Base-by-base conservation (phyloP, 2,888 invertebrate species). In the Galeruca laticollis region DNA sequence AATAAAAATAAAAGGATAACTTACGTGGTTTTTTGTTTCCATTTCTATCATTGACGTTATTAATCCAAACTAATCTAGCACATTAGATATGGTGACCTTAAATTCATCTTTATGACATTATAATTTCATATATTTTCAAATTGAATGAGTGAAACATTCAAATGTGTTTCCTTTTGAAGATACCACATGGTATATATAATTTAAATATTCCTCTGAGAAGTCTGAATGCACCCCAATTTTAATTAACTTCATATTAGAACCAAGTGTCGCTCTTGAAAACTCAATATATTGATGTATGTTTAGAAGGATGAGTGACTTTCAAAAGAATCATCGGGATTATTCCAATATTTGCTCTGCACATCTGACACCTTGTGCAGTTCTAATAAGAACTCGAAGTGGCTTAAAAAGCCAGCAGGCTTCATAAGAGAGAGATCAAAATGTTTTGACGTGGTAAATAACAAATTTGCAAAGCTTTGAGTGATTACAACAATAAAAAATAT, bases 281-380 rank as follows among this genome's bases (percentile, higher is more conserved):
- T 82, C 83, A 83, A 84, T 84, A 84, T 84, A 84, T 84, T 83
- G 83, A 83, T 83, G 79, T 80, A 78, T 75, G 72, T 72, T 71
- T 71, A 63, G 75, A 79, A 77, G 77, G 78, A 73, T 76, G 71
- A 78, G 76, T 79, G 80, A 75, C 75, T 75, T 78, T 75, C 73
- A 80, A 80, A 82, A 80, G 81, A 81, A 78, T 78, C 75, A 71
- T 73, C 66, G 68, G 70, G 71, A 73, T 76, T 76, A 78, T 75
- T 77, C 74, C 77, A 75, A 75, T 80, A 76, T 81, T 80, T 80
- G 76, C 74, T 69, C 71, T 76, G 78, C 76, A 77, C 81, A 81
- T 80, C 81, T 81, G 81, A 81, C 79, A 75, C 69, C 60, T 65
- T 56, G 60, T 61, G 43, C 4, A 56, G 35, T 9, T 31, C 26